Base-by-base conservation (phyloP, 2,888 invertebrate genomes). In the Thumatha senex region DNA sequence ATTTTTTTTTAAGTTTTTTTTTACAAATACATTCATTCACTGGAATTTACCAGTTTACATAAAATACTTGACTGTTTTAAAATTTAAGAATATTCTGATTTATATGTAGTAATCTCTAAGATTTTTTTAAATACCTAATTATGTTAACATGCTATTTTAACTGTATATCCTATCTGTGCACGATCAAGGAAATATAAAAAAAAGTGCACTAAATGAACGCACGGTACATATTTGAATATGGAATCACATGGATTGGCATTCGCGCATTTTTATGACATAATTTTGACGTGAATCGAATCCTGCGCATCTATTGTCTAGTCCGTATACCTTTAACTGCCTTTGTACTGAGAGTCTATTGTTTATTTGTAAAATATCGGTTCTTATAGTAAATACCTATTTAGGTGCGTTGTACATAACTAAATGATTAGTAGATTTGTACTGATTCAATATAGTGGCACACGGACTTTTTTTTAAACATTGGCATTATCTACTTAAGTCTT, bases 181-280 rank as follows among this genome's bases (percentile, higher is more conserved):
- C 68, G 67, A 57, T 65, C 66, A 58, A 67, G 68, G 68, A 67
- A 67, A 62, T 58, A 56, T n/a, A n/a, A n/a, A n/a, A 58, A 57
- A 35, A 30, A 40, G 43, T 48, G 52, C 46, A 53, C 54, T 55
- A 56, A 58, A 65, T 40, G 46, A 44, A 51, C 54, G 56, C 63
- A 62, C 54, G 57, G 41, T 45, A 58, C 47, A 53, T 55, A 68
- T 67, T 68, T 59, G 56, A 64, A 67, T 67, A 54, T 18, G 45
- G 48, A 53, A 53, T 53, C 41, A 44, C 30, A 44, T 13, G 29
- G 39, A 43, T 13, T 53, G 47, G 55, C 65, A 42, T 41, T 33
- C 42, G 62, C 59, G 58, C 67, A 63, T 55, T 51, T 56, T 51
- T 52, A 54, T 66, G 58, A 63, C 58, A 61, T 61, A 66, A 66